Evolutionary conservation across 2,888 invertebrate genomes (phyloP), one percentile per base, ranked within the genome.

Genomic region (Hermaeophaga mercurialis): DNA sequence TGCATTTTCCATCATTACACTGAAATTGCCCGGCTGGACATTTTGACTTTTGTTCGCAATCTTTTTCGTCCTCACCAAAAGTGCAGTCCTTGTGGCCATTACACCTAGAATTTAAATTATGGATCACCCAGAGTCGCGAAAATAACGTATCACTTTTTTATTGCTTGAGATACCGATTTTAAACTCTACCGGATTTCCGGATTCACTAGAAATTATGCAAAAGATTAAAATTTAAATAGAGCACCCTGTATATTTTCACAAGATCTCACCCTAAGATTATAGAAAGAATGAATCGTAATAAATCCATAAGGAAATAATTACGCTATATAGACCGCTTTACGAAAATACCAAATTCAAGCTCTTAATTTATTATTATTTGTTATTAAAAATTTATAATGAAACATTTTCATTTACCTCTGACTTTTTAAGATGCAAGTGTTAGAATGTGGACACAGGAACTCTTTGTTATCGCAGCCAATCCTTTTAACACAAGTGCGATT

Each of bases 401-500:
- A n/a, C n/a, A n/a, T n/a, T n/a, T n/a, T n/a, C n/a, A n/a, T 11
- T 39, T 33, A 50, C 50, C 50, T 67, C 47, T 71, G 56, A 1
- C 61, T 59, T 28, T 65, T 65, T 2, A 70, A 57, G 18, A 78
- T 70, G 59, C 79, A 79, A 80, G 83, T 66, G 76, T 81, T 60
- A 74, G 74, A 71, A 81, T 78, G 47, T 69, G 75, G 53, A 70
- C 81, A 78, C 62, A 73, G 71, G 65, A 78, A 82, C 63, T 80
- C 75, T 8, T 58, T 65, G 41, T 11, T 55, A 3, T 66, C 75
- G 63, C 88, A 89, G 19, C 73, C 68, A 4, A 76, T 70, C 22
- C 80, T 64, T 58, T 79, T 78, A 1, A 78, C 74, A 66, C 93
- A 94, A 0, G 81, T 84, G 19, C 73, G 77, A 22, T 81, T 81